Percentiles rank a stretch among this genome's conserved stretches.
Conservation (phyloP, 2,113 vertebrate genomes). For the Tenrec ecaudatus region DNA sequence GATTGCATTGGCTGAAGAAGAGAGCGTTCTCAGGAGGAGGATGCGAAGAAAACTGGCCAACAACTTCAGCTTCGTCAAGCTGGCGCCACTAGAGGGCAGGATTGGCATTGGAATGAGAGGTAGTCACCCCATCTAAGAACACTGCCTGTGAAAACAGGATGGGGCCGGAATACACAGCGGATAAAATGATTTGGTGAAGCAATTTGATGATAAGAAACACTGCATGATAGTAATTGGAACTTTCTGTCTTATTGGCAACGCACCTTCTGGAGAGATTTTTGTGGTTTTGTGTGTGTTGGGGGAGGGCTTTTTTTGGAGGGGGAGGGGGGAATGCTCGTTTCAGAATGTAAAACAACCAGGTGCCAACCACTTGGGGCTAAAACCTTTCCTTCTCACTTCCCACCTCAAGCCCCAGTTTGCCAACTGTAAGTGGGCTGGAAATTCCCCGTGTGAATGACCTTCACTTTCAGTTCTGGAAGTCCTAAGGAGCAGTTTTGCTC, state of each 20-base stretch:
- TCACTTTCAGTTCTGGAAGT: neutral
- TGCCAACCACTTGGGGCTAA: neutral
- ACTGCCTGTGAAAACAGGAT: neutral
- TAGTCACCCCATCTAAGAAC: neutral
- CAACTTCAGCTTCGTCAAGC: neutral
- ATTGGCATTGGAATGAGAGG: slow-evolving; percentile 70
- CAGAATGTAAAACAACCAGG: neutral
- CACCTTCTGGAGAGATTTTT: neutral
- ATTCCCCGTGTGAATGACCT: neutral
- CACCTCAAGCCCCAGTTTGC: neutral
- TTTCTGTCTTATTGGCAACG: neutral
- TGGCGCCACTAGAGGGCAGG: slow-evolving; percentile 80
- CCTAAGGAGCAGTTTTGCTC: no score
- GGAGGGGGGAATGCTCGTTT: neutral
- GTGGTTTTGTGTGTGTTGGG: neutral
- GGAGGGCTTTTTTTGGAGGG: no score
- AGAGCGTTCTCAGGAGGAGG: neutral
- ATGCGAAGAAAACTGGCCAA: neutral
- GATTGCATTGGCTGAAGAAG: neutral
- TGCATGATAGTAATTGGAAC: neutral
- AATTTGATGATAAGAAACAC: neutral
- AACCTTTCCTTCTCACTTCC: neutral
- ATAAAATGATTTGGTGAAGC: slow-evolving; percentile 42
- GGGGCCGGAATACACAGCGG: neutral
- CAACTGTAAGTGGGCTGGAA: neutral